Evolutionary conservation across 2,113 vertebrate species (phyloP), one percentile per base, ranked within the genome.

Genomic region (Otis tarda): DNA sequence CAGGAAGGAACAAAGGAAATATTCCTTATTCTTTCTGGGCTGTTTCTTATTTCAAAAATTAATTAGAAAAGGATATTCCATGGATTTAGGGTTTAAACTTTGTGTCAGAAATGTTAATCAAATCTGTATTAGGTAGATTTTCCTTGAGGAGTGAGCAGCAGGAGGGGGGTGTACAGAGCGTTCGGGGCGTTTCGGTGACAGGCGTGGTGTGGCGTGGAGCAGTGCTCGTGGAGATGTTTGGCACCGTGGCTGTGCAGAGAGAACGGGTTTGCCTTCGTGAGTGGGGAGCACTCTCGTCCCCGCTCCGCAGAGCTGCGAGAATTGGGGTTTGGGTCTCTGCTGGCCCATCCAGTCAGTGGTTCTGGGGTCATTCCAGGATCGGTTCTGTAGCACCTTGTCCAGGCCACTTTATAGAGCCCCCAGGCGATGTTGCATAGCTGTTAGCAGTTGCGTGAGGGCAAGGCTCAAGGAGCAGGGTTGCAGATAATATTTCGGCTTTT

Each of bases 81-180:
- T 74, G 94, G 92, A 95, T 95, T 95, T 96, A 91, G 31, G 47
- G 74, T 96, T 94, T 76, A 82, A 87, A 92, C 53, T 85, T 80
- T 35, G 56, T 83, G 74, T 87, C 67, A 77, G 94, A 67, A 89
- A 19, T 59, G 70, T 92, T 95, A 97, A 95, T 96, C 95, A 94
- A 85, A 89, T 43, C 55, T 25, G 84, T 20, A 77, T 95, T 94
- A 97, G 63, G 50, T 47, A 39, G 95, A 27, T 69, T 89, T 87
- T 84, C 80, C 65, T 68, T 6, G 47, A 64, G 77, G 77, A 82
- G 9, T 11, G 28, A 6, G 65, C 4, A 20, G 3, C 22, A 7
- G 7, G 13, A 7, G 7, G 13, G 6, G 4, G 11, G 27, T 12
- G n/a, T 17, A 21, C 3, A 0, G 7, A 18, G 17, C 3, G 9